These are phyloP conservation scores for Anas platyrhynchos DNA, from an alignment of 2,113 vertebrate genomes.

Conservation along the genomic window DNA sequence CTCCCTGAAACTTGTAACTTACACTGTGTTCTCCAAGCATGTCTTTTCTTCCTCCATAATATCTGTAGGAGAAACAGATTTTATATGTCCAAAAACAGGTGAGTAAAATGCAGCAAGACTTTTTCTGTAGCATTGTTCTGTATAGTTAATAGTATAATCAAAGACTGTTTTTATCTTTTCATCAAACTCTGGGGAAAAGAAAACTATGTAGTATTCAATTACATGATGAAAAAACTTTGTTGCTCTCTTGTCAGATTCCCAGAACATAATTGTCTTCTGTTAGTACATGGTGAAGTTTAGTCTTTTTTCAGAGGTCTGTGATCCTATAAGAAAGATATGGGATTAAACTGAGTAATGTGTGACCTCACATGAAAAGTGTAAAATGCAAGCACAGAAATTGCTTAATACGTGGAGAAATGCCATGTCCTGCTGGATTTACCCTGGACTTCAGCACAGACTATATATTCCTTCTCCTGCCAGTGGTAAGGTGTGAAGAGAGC, in stretches of 20 bases:
- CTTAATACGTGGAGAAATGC: background rate
- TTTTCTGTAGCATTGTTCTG: background rate
- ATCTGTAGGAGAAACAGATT: background rate
- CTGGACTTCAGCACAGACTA: background rate
- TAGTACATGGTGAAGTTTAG: background rate
- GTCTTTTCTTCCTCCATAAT: background rate
- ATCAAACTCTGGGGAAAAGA: background rate
- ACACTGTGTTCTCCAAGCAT: background rate
- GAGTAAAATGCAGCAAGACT: background rate
- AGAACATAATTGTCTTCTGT: background rate
- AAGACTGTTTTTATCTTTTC: background rate
- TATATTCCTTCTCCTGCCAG: background rate
- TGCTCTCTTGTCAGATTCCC: background rate
- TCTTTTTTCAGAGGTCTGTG: background rate
- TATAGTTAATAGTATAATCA: background rate
- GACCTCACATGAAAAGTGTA: background rate
- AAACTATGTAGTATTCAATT: background rate
- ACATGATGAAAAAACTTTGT: background rate
- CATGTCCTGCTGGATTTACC: background rate
- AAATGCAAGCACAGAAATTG: background rate
- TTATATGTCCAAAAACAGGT: constrained; percentile 13
- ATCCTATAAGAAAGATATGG: background rate
- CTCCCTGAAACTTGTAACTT: background rate
- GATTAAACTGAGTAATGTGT: background rate
- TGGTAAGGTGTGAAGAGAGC: background rate